A percentile compares a stretch with the other conserved stretches of the same genome.
Conservation (phyloP, 2,113 vertebrate genomes). For the Epinephelus lanceolatus region DNA sequence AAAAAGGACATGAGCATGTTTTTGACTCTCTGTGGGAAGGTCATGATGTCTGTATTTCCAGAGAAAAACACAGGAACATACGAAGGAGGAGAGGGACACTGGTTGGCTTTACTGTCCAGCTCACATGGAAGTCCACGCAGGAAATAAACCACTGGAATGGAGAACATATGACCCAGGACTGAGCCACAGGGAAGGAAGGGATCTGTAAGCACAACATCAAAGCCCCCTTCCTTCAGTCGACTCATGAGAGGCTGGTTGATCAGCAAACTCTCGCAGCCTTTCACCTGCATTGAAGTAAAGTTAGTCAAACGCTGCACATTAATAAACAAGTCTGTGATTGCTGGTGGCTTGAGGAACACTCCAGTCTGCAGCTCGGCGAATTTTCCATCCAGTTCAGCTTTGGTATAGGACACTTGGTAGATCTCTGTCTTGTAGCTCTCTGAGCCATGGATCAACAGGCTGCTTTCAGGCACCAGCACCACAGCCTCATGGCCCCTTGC, state of each 20-base stretch:
- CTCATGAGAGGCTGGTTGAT: constrained; percentile 78
- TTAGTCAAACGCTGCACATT: constrained; percentile 58
- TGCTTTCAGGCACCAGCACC: constrained; percentile 84
- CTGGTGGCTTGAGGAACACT: constrained; percentile 41
- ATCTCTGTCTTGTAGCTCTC: constrained; percentile 68
- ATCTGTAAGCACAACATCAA: constrained; percentile 87
- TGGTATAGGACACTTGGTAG: constrained; percentile 75
- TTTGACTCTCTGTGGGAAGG: constrained; percentile 84
- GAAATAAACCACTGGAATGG: constrained; percentile 89
- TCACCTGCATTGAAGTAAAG: constrained; percentile 71
- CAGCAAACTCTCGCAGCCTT: constrained; percentile 80
- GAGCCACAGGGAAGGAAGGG: constrained; percentile 88
- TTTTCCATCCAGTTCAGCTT: constrained; percentile 63
- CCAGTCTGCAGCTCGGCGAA: constrained; percentile 3
- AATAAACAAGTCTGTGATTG: constrained; percentile 24
- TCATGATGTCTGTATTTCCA: constrained; percentile 81
- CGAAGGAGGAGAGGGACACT: constrained; percentile 86
- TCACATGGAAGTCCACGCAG: constrained; percentile 83
- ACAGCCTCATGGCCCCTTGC: constrained; percentile 85
- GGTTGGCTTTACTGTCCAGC: constrained; percentile 79
- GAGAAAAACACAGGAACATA: constrained; percentile 82
- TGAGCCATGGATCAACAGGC: constrained; percentile 64
- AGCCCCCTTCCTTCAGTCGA: constrained; percentile 77
- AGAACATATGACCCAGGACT: constrained; percentile 84
- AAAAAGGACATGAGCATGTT: constrained; percentile 77